phyloP scores from a whole-genome alignment of 53 echinoderm and acorn worm genomes.

The Luidia sarsii region DNA sequence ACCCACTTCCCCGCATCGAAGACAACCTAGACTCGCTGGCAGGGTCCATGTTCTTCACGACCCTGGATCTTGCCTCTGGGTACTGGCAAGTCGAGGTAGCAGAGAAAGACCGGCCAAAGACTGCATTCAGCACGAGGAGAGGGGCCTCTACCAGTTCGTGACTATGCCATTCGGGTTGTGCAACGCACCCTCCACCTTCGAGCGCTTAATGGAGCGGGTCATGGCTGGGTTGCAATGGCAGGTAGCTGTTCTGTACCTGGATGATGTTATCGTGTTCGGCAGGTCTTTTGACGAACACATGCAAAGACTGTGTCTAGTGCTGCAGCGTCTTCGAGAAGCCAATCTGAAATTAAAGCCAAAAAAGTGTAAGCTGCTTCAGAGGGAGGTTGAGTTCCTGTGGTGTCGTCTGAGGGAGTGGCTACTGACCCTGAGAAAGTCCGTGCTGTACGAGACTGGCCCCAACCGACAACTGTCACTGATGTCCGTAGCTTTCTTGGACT shows the following conservation, averaged over 20 bases:
- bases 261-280: conserved; percentile 38
- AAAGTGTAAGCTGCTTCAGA: conserved; percentile 33
- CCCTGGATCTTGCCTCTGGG: too few species aligned
- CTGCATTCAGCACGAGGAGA: conserved; percentile 49
- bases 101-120: conserved; percentile 44
- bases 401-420: conserved; percentile 21
- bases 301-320: conserved; percentile 6
- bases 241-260: conserved; percentile 40
- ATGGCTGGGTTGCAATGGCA: conserved; percentile 44
- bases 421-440: conserved; percentile 38
- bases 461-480: background rate
- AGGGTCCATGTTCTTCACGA: conserved; percentile 42
- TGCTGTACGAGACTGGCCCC: conserved; percentile 31
- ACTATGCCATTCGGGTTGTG: conserved; percentile 42
- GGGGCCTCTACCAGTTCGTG: conserved; percentile 41
- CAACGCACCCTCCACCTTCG: too few species aligned
- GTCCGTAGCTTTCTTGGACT: background rate
- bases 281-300: conserved; percentile 32
- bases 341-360: conserved; percentile 35
- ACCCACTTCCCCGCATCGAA: too few species aligned
- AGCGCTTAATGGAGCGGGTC: conserved; percentile 58
- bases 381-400: conserved; percentile 44
- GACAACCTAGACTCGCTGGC: conserved; percentile 50
- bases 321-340: conserved; percentile 14
- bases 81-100: too few species aligned